Conservation (phyloP, 2,113 vertebrate species). For the Naja naja region DNA sequence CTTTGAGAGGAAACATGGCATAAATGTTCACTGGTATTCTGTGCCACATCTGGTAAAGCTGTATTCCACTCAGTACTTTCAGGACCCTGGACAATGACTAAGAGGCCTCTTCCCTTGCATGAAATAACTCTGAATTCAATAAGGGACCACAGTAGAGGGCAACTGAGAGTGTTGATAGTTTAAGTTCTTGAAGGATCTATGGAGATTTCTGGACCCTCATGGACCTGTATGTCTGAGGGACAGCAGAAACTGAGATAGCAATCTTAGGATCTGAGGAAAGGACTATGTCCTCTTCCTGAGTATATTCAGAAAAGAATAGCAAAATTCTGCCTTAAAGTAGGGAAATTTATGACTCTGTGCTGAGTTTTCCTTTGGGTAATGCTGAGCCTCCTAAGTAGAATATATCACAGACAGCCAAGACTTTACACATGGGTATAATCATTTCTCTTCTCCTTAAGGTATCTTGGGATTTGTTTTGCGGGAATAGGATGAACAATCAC, state of each 20-base stretch:
- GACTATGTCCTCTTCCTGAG: not conserved
- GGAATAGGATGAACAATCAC: not conserved
- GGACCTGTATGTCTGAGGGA: not conserved
- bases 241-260: not conserved
- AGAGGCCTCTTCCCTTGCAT: not conserved
- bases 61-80: not conserved
- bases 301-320: not conserved
- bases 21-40: not conserved
- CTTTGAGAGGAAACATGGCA: not conserved
- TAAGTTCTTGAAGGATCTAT: not conserved
- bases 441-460: not conserved
- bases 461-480: not conserved
- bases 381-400: not conserved
- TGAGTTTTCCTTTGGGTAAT: not conserved
- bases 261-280: not conserved
- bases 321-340: not conserved
- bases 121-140: not conserved
- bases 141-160: not conserved
- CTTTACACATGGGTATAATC: not conserved
- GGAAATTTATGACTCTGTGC: not conserved
- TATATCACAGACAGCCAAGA: not conserved
- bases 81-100: not conserved
- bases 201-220: not conserved
- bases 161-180: not conserved
- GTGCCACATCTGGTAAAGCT: not conserved